These are phyloP conservation scores for Caenorhabditis afra DNA, from an alignment of 2,888 invertebrate genomes.

Conservation along the genomic window DNA sequence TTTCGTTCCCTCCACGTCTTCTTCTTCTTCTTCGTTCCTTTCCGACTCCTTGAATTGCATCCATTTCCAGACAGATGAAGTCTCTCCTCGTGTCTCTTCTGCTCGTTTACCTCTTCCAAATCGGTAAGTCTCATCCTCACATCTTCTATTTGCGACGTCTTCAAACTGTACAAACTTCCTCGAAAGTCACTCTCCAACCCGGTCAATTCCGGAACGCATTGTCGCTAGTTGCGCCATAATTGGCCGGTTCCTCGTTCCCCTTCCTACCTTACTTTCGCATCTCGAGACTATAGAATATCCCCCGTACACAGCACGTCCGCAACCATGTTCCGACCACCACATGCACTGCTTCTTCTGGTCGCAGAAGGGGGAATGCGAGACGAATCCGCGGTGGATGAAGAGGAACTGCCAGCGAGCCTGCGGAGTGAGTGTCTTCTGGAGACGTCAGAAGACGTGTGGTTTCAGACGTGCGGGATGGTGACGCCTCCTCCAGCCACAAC, in stretches of 20 bases:
- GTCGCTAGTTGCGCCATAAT: slow-evolving; percentile 25
- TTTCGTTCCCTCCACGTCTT: background rate
- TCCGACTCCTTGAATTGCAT: background rate
- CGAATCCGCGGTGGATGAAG: slow-evolving; percentile 76
- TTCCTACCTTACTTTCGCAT: no score
- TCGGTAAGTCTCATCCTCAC: slow-evolving; percentile 18
- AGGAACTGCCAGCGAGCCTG: slow-evolving; percentile 72
- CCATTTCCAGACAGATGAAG: slow-evolving; percentile 45
- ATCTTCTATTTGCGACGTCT: background rate
- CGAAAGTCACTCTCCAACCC: slow-evolving; percentile 3
- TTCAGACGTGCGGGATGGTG: slow-evolving; percentile 23
- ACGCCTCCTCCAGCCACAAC: no score
- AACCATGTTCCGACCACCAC: slow-evolving; percentile 63
- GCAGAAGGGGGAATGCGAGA: slow-evolving; percentile 69
- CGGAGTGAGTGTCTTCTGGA: slow-evolving; percentile 17
- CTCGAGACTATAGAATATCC: slow-evolving; percentile 38
- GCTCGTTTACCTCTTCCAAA: slow-evolving; percentile 32
- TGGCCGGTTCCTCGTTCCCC: background rate
- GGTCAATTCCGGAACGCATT: background rate
- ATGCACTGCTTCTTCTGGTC: slow-evolving; percentile 74
- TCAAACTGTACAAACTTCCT: slow-evolving; percentile 12
- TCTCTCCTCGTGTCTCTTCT: slow-evolving; percentile 39
- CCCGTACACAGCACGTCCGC: slow-evolving; percentile 25
- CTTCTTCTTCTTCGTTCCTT: background rate
- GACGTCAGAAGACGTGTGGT: no score